Evolutionary conservation across 2,797 vertebrate genomes (phyloP), one percentile per base, ranked within the genome.

Genomic region (Acipenser ruthenus): DNA sequence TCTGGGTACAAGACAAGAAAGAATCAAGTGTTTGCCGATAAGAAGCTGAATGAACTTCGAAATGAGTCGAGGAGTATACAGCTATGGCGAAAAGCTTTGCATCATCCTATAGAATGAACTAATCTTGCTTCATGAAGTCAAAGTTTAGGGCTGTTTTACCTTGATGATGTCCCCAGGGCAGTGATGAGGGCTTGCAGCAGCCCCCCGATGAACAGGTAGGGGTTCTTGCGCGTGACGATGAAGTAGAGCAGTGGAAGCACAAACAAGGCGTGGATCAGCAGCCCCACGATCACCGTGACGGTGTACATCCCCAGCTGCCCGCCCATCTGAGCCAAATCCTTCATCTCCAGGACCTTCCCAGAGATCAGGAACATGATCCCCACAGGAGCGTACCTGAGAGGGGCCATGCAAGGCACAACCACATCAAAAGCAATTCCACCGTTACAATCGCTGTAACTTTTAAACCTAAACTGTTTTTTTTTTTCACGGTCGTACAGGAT

Each of bases 281-380:
- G 90, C 23, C 96, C 95, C 15, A 95, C 87, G 0, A 95, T 92
- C 74, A 98, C 96, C 0, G 93, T 92, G 70, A 95, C 78, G 0
- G 90, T 96, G 83, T 98, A 99, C 94, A 99, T 95, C 60, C 94
- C 96, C 74, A 98, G 83, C 84, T 98, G 95, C 60, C 95, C 88
- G 6, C 96, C 95, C 73, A 98, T 82, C 78, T 94, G 89, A 0
- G 87, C 91, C 66, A 97, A 79, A 73, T 97, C 89, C 74, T 96
- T 93, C 95, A 99, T 97, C 80, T 99, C 95, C 71, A 97, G 83
- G 48, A 99, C 95, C 83, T 97, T 97, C 47, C 94, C 95, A 10
- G 94, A 92, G 18, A 96, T 95, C 73, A 98, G 85, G 83, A 97
- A 99, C 74, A 98, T 75, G 78, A 99, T 99, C 7, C 95, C 96